Evolutionary conservation across 2,113 vertebrate species (phyloP), one percentile per base, ranked within the genome.

Genomic region (Catharus minimus): DNA sequence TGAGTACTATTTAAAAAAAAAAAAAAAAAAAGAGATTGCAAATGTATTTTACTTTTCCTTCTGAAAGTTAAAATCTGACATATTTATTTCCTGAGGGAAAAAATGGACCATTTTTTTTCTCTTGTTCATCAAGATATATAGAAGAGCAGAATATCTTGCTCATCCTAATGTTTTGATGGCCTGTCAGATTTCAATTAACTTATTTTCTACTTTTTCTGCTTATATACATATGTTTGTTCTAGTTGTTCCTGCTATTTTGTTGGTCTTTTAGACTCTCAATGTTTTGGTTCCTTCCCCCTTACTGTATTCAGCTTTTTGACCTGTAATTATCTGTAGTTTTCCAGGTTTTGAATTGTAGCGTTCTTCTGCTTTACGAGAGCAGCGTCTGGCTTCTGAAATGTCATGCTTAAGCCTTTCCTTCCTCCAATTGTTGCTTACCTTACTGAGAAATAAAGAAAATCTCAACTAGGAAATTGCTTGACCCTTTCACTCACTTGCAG

Each of bases 351-450:
- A 74, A 77, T 52, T 81, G 32, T 67, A 43, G 43, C 52, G 67
- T 86, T 88, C 55, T 66, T 85, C 36, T 94, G 50, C 56, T 57
- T 92, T 89, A 52, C 13, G 68, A 88, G 86, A 93, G 84, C 82
- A 92, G 39, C 36, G 78, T 90, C 49, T 93, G 69, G 79, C 64
- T 92, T 80, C 68, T 84, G 55, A 77, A 90, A 90, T 77, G 49
- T 82, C 7, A 1, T 77, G 71, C 80, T 79, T 65, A 71, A 94
- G 89, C 26, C 15, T 71, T 96, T 95, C 94, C 95, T 96, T 95
- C 95, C 95, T 95, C 49, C 89, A 90, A 95, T 97, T 96, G 91
- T 96, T 93, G 53, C 72, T 74, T 74, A n/a, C 36, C 55, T 91
- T 43, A n/a, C 32, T 67, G 36, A 82, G 43, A 90, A 94, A 75